Evolutionary conservation across 2,113 vertebrate species (phyloP), one percentile per base, ranked within the genome.

Genomic region (Semicossyphus pulcher): DNA sequence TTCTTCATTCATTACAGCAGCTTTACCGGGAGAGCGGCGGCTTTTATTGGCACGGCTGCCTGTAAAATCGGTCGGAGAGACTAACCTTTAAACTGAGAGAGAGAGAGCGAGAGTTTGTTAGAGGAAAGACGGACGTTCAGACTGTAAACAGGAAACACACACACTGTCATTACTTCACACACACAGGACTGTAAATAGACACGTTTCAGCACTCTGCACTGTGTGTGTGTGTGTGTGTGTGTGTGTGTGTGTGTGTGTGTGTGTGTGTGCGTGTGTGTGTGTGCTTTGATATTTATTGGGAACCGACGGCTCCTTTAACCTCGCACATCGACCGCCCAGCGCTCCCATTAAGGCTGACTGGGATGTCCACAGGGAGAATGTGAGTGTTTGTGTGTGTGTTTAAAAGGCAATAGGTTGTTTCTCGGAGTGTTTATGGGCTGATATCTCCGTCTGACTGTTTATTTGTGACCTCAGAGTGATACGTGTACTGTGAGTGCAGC

Each of bases 291-390:
- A 78, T 93, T 94, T 93, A 92, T 91, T 88, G 80, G 87, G 86
- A 89, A 89, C 54, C 85, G 84, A 86, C 84, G 89, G 81, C 89
- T 94, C 92, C 91, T 94, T 93, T 92, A 93, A 90, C 86, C 84
- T 84, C 79, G 60, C 72, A 63, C 91, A 94, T 94, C 93, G 94
- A 95, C 92, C 91, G 82, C 60, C 62, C 48, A 73, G 23, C 76
- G 18, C 74, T 92, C 75, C 82, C 76, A 88, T 86, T 89, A 92
- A 76, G 63, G 72, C 89, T 85, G 85, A 83, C 81, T 78, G 84
- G 83, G 78, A 81, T 49, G 74, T 94, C 94, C 85, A 71, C 62
- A 72, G 92, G 91, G 92, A 93, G 67, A 11, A 12, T 52, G 39
- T 14, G 59, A 25, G 59, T 2, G 72, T 8, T 45, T 51, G 51